These are phyloP conservation scores for Alethe castanea DNA, from an alignment of 2,113 vertebrate species.

Conservation along the genomic window DNA sequence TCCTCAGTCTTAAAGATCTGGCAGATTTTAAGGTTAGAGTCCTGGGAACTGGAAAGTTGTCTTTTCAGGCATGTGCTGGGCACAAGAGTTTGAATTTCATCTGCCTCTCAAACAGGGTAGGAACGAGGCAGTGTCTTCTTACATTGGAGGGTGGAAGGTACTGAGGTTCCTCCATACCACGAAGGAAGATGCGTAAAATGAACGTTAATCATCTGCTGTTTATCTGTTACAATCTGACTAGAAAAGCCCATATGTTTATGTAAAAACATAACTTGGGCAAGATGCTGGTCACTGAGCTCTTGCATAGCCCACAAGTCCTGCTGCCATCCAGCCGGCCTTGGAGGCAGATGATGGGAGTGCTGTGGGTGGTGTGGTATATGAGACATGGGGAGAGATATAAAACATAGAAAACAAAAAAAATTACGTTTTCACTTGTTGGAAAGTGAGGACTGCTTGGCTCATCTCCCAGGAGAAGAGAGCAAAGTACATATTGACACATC, in stretches of 20 bases:
- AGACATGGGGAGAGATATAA: not conserved
- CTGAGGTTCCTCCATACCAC: not conserved
- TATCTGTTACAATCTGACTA: not conserved
- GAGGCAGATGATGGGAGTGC: not conserved
- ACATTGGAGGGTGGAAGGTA: not conserved
- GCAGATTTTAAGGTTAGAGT: not conserved
- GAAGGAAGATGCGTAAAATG: not conserved
- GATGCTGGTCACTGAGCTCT: not conserved
- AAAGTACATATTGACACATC: constrained; percentile 24
- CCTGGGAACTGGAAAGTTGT: not conserved
- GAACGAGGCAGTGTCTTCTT: not conserved
- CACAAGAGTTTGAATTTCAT: not conserved
- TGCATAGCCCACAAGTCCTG: not conserved
- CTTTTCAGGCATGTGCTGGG: not conserved
- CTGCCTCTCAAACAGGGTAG: not conserved
- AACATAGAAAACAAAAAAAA: not conserved
- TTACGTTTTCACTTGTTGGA: fast-evolving
- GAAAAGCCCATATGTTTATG: not conserved
- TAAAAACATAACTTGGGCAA: not conserved
- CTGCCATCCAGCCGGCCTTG: not conserved
- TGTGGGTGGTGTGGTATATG: not conserved
- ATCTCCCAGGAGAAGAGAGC: not conserved
- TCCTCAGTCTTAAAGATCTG: not conserved
- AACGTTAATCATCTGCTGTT: not conserved
- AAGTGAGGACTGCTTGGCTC: not conserved